Evolutionary conservation across 2,113 vertebrate genomes (phyloP).

Genomic region (Plectropomus leopardus): DNA sequence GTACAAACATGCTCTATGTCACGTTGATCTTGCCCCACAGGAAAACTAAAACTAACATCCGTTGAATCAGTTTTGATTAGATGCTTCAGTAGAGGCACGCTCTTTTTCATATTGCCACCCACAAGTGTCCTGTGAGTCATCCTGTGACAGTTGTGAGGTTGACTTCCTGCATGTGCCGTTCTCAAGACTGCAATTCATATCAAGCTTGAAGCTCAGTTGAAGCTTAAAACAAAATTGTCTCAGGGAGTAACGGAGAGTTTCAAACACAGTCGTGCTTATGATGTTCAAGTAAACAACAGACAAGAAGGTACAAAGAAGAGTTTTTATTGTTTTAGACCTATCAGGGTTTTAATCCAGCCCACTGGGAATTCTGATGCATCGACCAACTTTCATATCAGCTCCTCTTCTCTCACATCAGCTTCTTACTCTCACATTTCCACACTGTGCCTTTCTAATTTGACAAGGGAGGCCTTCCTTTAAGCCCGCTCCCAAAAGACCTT

Average conservation of each 20-base stretch:
- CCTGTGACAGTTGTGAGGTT: conserved; percentile 37
- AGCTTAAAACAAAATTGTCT: neutral
- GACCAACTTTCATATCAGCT: conserved; percentile 21
- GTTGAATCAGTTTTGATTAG: conserved; percentile 2
- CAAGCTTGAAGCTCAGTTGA: conserved; percentile 1
- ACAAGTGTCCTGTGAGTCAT: conserved; percentile 54
- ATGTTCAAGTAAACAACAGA: neutral
- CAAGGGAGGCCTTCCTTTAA: conserved; percentile 30
- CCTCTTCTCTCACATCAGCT: conserved; percentile 30
- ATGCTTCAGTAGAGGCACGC: neutral
- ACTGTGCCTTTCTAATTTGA: conserved; percentile 39
- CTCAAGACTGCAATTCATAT: conserved; percentile 1
- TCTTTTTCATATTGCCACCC: conserved; percentile 16
- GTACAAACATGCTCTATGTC: conserved; percentile 74
- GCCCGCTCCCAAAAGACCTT: conserved; percentile 39
- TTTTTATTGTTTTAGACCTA: conserved; percentile 19
- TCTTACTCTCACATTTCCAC: conserved; percentile 28
- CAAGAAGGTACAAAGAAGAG: neutral
- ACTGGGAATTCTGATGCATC: neutral
- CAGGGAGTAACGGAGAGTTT: neutral
- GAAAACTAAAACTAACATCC: neutral
- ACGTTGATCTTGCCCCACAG: neutral
- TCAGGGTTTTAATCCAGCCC: conserved; percentile 30
- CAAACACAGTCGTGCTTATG: neutral
- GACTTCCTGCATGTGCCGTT: conserved; percentile 45